A percentile compares a stretch with the other conserved stretches of the same genome.
These are phyloP conservation scores for Pelmatolapia mariae DNA, from an alignment of 2,113 vertebrate genomes.

Conservation along the genomic window DNA sequence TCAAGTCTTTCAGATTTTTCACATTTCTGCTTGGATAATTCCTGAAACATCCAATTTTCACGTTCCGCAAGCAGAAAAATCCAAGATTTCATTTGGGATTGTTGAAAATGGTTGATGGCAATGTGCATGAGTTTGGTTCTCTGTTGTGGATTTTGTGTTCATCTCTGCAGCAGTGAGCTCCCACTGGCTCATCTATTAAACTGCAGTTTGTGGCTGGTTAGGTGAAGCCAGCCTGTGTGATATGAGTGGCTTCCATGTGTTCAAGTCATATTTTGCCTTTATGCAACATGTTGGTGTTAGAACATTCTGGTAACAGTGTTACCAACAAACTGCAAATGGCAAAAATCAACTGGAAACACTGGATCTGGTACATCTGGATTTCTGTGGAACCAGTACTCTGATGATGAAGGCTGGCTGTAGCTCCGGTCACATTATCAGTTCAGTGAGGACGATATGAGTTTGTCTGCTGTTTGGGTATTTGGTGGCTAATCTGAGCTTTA, in stretches of 20 bases:
- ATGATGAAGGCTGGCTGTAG: background rate
- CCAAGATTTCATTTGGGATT: background rate
- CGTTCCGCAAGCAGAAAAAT: rapidly evolving
- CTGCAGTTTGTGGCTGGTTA: background rate
- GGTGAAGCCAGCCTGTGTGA: background rate
- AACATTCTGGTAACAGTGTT: background rate
- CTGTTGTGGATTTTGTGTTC: background rate
- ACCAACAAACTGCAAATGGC: background rate
- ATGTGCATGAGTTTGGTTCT: rapidly evolving
- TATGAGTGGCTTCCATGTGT: background rate
- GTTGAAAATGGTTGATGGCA: background rate
- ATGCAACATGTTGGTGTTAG: background rate
- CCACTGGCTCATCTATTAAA: background rate
- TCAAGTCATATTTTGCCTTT: background rate
- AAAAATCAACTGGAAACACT: background rate
- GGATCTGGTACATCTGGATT: background rate
- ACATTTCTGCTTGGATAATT: background rate
- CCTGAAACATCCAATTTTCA: background rate
- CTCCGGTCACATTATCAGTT: background rate
- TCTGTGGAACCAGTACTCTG: background rate
- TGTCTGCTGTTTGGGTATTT: background rate
- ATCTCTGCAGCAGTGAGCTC: background rate
- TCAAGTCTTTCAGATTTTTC: background rate
- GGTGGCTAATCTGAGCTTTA: background rate
- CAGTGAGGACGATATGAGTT: background rate